These are phyloP conservation scores for Drosophila repleta DNA, from an alignment of 1,140 invertebrate species.

Conservation along the genomic window DNA sequence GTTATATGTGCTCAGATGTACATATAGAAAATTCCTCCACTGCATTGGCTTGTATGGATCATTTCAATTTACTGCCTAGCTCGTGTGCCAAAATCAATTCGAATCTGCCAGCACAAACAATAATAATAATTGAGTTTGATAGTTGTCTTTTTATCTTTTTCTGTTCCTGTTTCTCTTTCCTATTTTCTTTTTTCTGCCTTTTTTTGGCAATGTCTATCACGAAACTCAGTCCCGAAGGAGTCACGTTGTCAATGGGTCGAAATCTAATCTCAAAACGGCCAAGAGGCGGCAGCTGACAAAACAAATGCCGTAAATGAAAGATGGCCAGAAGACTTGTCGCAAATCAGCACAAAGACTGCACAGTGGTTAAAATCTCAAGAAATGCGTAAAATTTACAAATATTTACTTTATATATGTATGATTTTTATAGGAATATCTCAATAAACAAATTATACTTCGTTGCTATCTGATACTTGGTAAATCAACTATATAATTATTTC, in stretches of 20 bases:
- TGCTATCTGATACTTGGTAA: too few relatives aligned
- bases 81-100: conserved; percentile 48
- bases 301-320: conserved; percentile 77
- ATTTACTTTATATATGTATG: neutral
- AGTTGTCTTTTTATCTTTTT: conserved; percentile 54
- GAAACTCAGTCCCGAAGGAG: conserved; percentile 37
- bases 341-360: conserved; percentile 11
- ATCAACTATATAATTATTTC: too few relatives aligned
- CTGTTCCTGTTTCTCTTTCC: conserved; percentile 9
- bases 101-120: conserved; percentile 44
- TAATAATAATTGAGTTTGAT: conserved; percentile 77
- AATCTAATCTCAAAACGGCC: conserved; percentile 69
- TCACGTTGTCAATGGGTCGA: conserved; percentile 62
- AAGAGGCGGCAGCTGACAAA: conserved; percentile 61
- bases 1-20: too few relatives aligned
- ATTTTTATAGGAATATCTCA: too few relatives aligned
- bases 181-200: conserved; percentile 23
- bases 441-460: too few relatives aligned
- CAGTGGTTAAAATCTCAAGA: conserved; percentile 9
- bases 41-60: conserved; percentile 20
- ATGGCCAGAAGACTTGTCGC: conserved; percentile 64
- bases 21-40: neutral
- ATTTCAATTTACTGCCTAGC: conserved; percentile 51
- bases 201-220: conserved; percentile 18
- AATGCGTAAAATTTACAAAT: neutral